These are phyloP conservation scores for Papilio gigon DNA, from an alignment of 2,888 invertebrate genomes.

Conservation along the genomic window DNA sequence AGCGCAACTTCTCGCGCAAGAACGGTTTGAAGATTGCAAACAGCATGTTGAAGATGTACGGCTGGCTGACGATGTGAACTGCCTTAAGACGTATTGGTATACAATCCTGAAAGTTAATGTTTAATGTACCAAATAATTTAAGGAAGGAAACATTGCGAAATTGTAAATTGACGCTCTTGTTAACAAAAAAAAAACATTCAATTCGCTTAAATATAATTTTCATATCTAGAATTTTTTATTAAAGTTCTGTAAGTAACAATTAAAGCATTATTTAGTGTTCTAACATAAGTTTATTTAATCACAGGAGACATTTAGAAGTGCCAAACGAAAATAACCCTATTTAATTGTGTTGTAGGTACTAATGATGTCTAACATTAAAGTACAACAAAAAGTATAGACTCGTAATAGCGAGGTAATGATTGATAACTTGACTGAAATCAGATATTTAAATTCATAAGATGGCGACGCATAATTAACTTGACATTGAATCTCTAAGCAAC, in stretches of 20 bases:
- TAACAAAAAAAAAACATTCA: no score
- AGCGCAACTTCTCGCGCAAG: constrained; percentile 90
- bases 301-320: no score
- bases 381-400: not conserved
- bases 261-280: no score
- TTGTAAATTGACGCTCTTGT: no score
- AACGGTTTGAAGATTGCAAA: constrained; percentile 95
- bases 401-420: not conserved
- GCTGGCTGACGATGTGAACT: constrained; percentile 94
- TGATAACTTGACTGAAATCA: not conserved
- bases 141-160: not conserved
- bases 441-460: not conserved
- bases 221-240: no score
- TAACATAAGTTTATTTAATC: no score
- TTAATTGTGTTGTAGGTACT: no score
- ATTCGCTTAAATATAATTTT: no score
- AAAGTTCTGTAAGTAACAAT: no score
- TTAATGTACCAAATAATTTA: not conserved
- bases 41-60: constrained; percentile 92
- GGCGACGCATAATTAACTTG: not conserved
- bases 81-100: constrained; percentile 92
- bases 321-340: no score
- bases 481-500: constrained; percentile 1
- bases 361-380: not conserved
- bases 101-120: constrained; percentile 84